phyloP scores from a whole-genome alignment of 2,888 invertebrate species.

The Marasmarcha lunaedactyla region DNA sequence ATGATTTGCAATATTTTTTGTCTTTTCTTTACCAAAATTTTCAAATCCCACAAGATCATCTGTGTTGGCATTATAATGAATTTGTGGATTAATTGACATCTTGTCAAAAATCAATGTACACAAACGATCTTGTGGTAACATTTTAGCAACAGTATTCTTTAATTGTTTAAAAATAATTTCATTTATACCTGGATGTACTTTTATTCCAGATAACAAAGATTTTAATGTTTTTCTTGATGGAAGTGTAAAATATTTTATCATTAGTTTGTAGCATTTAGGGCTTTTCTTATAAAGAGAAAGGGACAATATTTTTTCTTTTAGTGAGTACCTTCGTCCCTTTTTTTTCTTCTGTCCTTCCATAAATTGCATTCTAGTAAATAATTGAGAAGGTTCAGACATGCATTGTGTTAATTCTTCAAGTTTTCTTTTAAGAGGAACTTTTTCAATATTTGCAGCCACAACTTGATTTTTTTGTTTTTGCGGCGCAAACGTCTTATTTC shows the following conservation, averaged over 20 bases:
- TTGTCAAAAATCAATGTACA: neutral
- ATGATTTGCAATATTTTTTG: neutral
- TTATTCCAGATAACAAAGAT: neutral
- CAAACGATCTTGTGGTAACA: neutral
- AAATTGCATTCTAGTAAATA: too few species aligned
- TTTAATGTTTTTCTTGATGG: slow-evolving; percentile 8
- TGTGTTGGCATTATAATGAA: neutral
- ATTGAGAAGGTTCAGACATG: too few species aligned
- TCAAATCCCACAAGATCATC: neutral
- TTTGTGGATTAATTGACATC: neutral
- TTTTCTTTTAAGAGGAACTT: too few species aligned
- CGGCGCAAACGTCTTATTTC: too few species aligned
- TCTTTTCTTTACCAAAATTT: neutral
- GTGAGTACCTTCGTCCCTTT: slow-evolving; percentile 8
- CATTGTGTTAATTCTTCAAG: too few species aligned
- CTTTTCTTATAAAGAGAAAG: slow-evolving; percentile 9
- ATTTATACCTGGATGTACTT: neutral
- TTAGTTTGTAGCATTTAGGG: slow-evolving; percentile 9
- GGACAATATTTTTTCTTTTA: slow-evolving; percentile 8
- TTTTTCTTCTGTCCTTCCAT: too few species aligned
- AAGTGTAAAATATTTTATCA: slow-evolving; percentile 7
- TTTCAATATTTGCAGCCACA: too few species aligned
- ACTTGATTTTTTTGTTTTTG: too few species aligned
- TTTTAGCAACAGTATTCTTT: neutral
- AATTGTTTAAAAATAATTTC: neutral